Conservation (phyloP, 2,888 invertebrate genomes). For the Notodonta ziczac region DNA sequence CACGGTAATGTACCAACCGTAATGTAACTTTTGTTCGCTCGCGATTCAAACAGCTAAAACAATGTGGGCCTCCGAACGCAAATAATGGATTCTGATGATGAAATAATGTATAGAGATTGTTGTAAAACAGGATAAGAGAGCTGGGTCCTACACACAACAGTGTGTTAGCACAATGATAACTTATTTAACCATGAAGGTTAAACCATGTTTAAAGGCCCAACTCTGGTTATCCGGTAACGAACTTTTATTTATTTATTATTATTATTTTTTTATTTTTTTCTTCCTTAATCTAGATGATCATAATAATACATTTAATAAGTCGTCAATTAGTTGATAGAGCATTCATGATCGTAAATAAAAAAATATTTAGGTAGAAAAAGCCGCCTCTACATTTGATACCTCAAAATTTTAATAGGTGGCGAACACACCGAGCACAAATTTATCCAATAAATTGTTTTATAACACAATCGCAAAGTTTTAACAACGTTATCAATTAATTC, state of each 20-base stretch:
- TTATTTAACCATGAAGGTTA: constrained; percentile 9
- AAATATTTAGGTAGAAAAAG: too few relatives aligned
- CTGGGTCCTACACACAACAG: constrained; percentile 9
- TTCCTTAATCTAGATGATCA: too few relatives aligned
- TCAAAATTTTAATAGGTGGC: constrained; percentile 3
- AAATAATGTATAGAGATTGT: constrained; percentile 31
- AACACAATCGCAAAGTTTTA: constrained; percentile 50
- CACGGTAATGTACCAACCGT: constrained; percentile 57
- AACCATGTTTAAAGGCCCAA: background rate
- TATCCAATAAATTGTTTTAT: constrained; percentile 23
- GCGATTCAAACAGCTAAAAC: constrained; percentile 32
- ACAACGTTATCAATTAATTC: constrained; percentile 46
- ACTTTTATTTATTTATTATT: too few relatives aligned
- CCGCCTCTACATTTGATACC: background rate
- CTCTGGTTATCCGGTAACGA: background rate
- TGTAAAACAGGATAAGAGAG: constrained; percentile 19
- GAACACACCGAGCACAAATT: background rate
- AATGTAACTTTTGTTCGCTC: constrained; percentile 57
- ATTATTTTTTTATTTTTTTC: too few relatives aligned
- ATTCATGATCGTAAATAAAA: too few relatives aligned
- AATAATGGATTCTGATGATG: constrained; percentile 39
- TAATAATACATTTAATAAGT: too few relatives aligned
- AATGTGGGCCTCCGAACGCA: constrained; percentile 36
- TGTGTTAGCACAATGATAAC: constrained; percentile 21
- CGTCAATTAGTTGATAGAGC: too few relatives aligned